Base-by-base conservation (phyloP, 2,797 vertebrate genomes). In the Acrossocheilus wenchowensis region DNA sequence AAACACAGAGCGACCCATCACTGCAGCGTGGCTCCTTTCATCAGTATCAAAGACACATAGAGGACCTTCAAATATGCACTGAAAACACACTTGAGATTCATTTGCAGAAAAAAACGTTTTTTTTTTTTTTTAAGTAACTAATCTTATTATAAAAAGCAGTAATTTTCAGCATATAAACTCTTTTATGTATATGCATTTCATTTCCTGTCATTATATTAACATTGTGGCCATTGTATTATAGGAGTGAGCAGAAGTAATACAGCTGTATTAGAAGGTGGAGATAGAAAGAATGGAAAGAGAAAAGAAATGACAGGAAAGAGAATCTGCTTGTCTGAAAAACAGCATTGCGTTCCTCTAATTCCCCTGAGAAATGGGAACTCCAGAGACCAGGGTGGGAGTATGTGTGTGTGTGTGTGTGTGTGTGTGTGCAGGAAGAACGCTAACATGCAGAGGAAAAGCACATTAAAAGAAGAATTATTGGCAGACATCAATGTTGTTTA, bases 401-500 rank as follows among this genome's bases (percentile, higher is more conserved):
- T 30, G 78, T 73, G 14, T 48, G 12, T 78, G 82, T 45, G 45
- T 43, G 52, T 68, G 36, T n/a, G 60, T 71, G 62, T 48, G 48
- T 48, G 45, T 48, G 48, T 68, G 72, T 83, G 82, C 6, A 8
- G 41, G 41, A 90, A 78, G 60, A 23, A 64, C 66, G 86, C 91
- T 87, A 26, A 90, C 72, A 68, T 15, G 26, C 30, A 85, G 88
- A 94, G 94, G 93, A 94, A 94, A 91, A 88, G 57, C 82, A 90
- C 90, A 92, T 94, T 93, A 94, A 93, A 91, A 92, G 90, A 78
- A 11, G 43, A 45, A 93, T 92, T 88, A 88, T 85, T 90, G 86
- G 84, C 88, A 86, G 88, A 71, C 81, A 72, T 82, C 83, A 88
- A 90, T 90, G 88, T 93, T 94, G 90, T 93, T 94, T 68, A 86